These are phyloP conservation scores for Amphipoea oculea DNA, from an alignment of 2,888 invertebrate genomes.

Conservation along the genomic window DNA sequence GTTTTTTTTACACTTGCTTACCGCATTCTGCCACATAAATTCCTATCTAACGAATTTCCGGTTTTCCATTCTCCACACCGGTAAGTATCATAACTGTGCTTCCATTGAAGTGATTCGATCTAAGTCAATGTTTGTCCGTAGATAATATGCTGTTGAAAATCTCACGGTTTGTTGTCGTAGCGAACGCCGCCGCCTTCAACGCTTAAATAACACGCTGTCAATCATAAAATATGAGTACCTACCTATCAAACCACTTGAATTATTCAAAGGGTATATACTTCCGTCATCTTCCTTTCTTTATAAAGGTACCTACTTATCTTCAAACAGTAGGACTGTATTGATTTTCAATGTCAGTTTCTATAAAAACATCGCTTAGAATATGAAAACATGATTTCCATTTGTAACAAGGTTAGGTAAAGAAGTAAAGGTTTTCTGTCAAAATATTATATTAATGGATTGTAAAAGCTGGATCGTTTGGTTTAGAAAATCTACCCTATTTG, in stretches of 20 bases:
- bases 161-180: constrained; percentile 75
- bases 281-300: constrained; percentile 48
- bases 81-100: constrained; percentile 72
- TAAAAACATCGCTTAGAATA: constrained; percentile 30
- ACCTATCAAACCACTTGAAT: constrained; percentile 59
- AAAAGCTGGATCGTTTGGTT: background rate
- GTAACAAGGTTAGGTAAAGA: constrained; percentile 10
- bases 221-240: constrained; percentile 62
- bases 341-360: constrained; percentile 29
- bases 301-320: constrained; percentile 14
- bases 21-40: background rate
- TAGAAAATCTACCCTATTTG: background rate
- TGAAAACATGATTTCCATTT: constrained; percentile 25
- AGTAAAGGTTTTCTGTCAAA: constrained; percentile 4
- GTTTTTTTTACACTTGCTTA: background rate
- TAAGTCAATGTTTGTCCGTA: constrained; percentile 79
- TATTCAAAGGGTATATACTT: constrained; percentile 58
- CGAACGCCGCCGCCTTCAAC: constrained; percentile 54
- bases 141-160: constrained; percentile 80
- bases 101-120: constrained; percentile 71
- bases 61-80: constrained; percentile 41
- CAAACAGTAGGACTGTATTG: constrained; percentile 46
- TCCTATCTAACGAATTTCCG: constrained; percentile 8
- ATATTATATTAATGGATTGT: background rate
- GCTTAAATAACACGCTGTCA: constrained; percentile 69